Percentiles rank a stretch among this genome's conserved stretches.
Conservation (phyloP, 2,797 vertebrate genomes). For the Myiotriccus ornatus region DNA sequence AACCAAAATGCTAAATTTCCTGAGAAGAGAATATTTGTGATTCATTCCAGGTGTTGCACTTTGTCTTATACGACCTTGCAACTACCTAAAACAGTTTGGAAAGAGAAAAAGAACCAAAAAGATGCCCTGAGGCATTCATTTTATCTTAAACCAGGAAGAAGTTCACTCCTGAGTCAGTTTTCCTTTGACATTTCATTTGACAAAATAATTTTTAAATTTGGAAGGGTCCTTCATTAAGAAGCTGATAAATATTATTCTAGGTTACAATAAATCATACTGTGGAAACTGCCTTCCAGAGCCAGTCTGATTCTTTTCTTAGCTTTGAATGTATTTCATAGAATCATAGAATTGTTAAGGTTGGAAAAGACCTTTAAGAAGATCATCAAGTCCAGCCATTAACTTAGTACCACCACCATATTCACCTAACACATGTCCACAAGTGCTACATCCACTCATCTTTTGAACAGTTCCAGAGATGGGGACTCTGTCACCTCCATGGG, state of each 20-base stretch:
- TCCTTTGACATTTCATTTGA: background rate
- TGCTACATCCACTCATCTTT: background rate
- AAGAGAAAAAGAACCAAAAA: background rate
- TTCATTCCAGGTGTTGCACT: background rate
- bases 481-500: background rate
- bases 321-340: background rate
- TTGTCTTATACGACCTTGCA: background rate
- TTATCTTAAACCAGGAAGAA: background rate
- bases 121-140: fast-evolving
- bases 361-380: background rate
- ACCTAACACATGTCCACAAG: background rate
- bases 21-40: background rate
- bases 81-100: background rate
- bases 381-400: background rate
- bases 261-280: background rate
- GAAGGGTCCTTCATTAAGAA: background rate
- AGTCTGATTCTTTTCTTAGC: background rate
- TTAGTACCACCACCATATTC: background rate
- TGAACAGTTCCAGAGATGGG: background rate
- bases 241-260: background rate
- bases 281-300: background rate
- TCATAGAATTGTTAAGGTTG: background rate
- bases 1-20: background rate
- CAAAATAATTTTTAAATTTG: background rate
- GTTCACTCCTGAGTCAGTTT: background rate